Percentiles rank a stretch among this genome's conserved stretches.
Conservation (phyloP, 2,113 vertebrate species). For the Brachyhypopomus occidentalis region DNA sequence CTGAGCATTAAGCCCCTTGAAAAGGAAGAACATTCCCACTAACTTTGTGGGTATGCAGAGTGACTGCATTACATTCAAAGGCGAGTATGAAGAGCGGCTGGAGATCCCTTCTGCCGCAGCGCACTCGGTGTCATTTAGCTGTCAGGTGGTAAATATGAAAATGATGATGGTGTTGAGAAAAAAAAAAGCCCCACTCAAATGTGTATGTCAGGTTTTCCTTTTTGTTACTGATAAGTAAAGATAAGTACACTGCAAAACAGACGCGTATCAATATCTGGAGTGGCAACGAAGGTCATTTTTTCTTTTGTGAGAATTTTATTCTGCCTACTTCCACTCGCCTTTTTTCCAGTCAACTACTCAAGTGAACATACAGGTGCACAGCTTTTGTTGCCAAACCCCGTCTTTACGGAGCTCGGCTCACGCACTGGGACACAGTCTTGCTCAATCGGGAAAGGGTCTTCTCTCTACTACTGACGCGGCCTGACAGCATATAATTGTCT, state of each 20-base stretch:
- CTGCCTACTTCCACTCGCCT: not conserved
- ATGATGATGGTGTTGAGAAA: not conserved
- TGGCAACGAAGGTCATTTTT: not conserved
- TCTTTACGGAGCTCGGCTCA: too few relatives aligned
- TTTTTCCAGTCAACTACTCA: too few relatives aligned
- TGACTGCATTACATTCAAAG: not conserved
- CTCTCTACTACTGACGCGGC: too few relatives aligned
- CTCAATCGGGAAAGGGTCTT: too few relatives aligned
- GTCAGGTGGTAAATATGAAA: slow-evolving; percentile 13
- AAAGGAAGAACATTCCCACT: not conserved
- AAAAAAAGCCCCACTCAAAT: not conserved
- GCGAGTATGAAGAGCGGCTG: not conserved
- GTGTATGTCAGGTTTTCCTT: not conserved
- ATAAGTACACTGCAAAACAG: not conserved
- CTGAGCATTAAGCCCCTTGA: not conserved
- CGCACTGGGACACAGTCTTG: too few relatives aligned
- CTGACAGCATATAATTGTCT: too few relatives aligned
- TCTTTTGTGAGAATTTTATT: not conserved
- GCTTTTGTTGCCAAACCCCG: too few relatives aligned
- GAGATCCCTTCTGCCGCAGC: not conserved
- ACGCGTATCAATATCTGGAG: not conserved
- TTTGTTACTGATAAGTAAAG: not conserved
- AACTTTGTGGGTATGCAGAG: not conserved
- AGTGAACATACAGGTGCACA: too few relatives aligned
- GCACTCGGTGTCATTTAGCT: not conserved